Conservation (phyloP, 1,140 invertebrate species). For the Drosophila tani region DNA sequence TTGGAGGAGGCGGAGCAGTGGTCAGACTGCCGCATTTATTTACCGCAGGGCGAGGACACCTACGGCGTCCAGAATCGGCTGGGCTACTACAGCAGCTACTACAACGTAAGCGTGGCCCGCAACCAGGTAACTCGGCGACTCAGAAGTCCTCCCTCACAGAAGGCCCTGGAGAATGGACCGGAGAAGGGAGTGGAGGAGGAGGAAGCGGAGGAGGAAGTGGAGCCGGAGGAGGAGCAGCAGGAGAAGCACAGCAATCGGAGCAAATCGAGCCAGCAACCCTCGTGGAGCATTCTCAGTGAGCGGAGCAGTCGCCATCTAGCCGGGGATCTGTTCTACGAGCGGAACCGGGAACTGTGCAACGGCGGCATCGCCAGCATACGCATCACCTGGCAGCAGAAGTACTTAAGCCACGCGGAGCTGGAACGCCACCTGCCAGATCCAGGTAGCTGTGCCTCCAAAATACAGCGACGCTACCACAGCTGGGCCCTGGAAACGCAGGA, state of each 20-base stretch:
- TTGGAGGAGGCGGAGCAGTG: constrained; percentile 13
- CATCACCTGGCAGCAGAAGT: constrained; percentile 79
- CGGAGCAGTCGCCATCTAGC: not conserved
- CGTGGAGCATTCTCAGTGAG: constrained; percentile 12
- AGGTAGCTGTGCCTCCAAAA: constrained; percentile 40
- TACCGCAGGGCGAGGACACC: constrained; percentile 50
- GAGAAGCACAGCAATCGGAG: not conserved
- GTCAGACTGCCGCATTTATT: constrained; percentile 54
- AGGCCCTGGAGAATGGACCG: not conserved
- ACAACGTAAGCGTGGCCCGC: constrained; percentile 17
- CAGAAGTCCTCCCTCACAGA: not conserved
- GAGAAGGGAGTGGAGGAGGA: not conserved
- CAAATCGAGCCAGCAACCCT: not conserved
- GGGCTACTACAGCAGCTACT: constrained; percentile 51
- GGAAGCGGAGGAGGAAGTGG: not conserved
- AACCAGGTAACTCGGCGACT: not conserved
- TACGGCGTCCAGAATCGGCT: constrained; percentile 19
- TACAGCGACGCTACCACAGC: constrained; percentile 72
- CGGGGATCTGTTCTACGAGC: constrained; percentile 34
- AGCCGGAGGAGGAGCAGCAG: not conserved
- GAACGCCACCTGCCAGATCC: constrained; percentile 50
- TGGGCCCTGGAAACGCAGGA: constrained; percentile 38
- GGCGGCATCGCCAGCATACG: constrained; percentile 50
- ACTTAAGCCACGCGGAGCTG: constrained; percentile 64
- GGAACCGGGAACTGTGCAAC: constrained; percentile 58